phyloP scores from a whole-genome alignment of 2,797 vertebrate genomes.

The Phyllotis vaccarum region DNA sequence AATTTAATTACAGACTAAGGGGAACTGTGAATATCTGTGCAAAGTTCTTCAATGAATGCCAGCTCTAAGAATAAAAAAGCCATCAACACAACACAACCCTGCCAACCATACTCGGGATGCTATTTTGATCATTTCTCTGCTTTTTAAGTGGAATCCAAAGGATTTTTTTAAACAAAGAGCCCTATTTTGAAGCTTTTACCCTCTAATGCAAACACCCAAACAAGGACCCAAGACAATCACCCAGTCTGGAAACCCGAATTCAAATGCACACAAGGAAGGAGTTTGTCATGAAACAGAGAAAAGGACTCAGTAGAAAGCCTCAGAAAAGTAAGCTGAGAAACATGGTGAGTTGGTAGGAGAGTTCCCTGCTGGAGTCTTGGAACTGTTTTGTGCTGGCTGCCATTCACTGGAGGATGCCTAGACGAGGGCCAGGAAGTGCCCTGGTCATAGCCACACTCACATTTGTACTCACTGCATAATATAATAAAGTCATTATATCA shows the following conservation, averaged over 20 bases:
- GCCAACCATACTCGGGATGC: slow-evolving; percentile 64
- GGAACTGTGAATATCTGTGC: slow-evolving; percentile 26
- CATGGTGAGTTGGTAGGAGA: background rate
- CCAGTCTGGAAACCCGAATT: slow-evolving; percentile 8
- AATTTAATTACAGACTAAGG: slow-evolving; percentile 46
- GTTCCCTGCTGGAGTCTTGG: background rate
- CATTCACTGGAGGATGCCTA: background rate
- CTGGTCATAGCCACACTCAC: background rate
- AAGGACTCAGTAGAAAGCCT: slow-evolving; percentile 14
- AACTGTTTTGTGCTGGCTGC: slow-evolving; percentile 17
- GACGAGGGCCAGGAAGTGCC: background rate
- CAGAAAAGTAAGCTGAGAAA: background rate
- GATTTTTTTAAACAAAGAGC: slow-evolving; percentile 52
- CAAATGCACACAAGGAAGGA: slow-evolving; percentile 21
- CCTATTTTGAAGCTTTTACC: slow-evolving; percentile 74
- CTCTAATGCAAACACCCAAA: slow-evolving; percentile 72
- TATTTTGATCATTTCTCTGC: slow-evolving; percentile 76
- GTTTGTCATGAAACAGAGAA: background rate
- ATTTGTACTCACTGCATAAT: background rate
- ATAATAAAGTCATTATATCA: background rate
- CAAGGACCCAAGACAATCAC: slow-evolving; percentile 14
- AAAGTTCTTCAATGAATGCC: slow-evolving; percentile 67
- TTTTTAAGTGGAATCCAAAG: slow-evolving; percentile 71
- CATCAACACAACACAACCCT: slow-evolving; percentile 57
- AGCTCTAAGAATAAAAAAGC: slow-evolving; percentile 72